A percentile compares a stretch with the other conserved stretches of the same genome.
phyloP scores from a whole-genome alignment of 2,797 vertebrate species.

The Cynodonichthys magdalenae region DNA sequence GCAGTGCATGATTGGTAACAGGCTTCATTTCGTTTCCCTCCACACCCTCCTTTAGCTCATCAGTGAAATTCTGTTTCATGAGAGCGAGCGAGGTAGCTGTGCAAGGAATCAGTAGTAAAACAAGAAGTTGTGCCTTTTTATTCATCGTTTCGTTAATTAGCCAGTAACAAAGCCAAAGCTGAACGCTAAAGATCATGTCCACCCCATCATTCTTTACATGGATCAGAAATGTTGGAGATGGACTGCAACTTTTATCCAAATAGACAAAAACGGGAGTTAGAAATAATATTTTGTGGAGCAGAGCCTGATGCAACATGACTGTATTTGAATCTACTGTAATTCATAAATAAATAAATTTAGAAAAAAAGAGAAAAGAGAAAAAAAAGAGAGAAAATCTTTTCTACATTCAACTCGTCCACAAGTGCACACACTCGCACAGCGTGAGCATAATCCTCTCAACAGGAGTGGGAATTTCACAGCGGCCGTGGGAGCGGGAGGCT shows the following conservation, averaged over 20 bases:
- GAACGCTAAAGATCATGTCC: background rate
- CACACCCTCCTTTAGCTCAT: conserved; percentile 25
- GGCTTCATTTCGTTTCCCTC: conserved; percentile 34
- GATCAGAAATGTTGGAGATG: conserved; percentile 7
- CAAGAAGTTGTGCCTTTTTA: conserved; percentile 10
- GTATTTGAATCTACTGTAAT: background rate
- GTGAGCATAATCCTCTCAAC: conserved; percentile 73
- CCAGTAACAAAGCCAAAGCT: conserved; percentile 7
- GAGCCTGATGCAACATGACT: background rate
- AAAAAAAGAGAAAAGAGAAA: too few relatives aligned
- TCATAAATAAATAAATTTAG: background rate
- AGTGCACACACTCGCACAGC: conserved; percentile 37
- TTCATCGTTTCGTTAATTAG: conserved; percentile 8
- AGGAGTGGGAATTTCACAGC: conserved; percentile 77
- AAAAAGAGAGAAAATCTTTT: background rate
- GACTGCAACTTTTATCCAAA: background rate
- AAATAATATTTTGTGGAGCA: background rate
- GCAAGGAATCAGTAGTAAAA: conserved; percentile 3
- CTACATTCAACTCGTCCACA: background rate
- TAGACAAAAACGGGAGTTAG: background rate
- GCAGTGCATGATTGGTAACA: conserved; percentile 63
- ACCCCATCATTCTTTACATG: conserved; percentile 9
- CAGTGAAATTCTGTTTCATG: conserved; percentile 23
- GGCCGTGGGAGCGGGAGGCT: conserved; percentile 68
- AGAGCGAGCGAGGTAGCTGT: conserved; percentile 3